Evolutionary conservation across 2,113 vertebrate species (phyloP).

Genomic region (Sebastes schlegelii): DNA sequence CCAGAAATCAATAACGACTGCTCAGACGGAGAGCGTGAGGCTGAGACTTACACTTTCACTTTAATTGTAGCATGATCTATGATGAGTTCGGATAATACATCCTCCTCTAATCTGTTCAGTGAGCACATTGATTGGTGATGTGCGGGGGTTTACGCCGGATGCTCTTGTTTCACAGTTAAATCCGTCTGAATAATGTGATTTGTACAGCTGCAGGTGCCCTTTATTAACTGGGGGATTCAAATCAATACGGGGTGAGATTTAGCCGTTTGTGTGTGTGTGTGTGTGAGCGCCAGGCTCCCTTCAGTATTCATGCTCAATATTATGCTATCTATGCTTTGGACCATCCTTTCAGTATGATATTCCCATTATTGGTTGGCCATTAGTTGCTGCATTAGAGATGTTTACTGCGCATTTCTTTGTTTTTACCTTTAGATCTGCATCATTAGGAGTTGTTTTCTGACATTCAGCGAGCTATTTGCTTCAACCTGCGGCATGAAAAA

Average conservation of each 20-base stretch:
- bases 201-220: constrained; percentile 27
- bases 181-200: constrained; percentile 38
- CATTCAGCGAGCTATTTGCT: background rate
- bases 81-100: background rate
- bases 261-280: too few relatives aligned
- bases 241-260: constrained; percentile 15
- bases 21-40: background rate
- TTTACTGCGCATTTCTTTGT: background rate
- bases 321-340: background rate
- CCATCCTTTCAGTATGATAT: background rate
- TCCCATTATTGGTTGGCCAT: background rate
- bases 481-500: rapidly evolving
- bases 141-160: constrained; percentile 13
- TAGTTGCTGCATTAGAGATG: constrained; percentile 24
- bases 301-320: background rate
- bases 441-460: constrained; percentile 23
- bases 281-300: background rate
- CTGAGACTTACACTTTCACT: constrained; percentile 40
- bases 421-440: constrained; percentile 18
- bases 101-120: constrained; percentile 38
- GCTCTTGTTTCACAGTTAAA: constrained; percentile 47
- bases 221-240: constrained; percentile 35
- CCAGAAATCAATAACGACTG: constrained; percentile 42
- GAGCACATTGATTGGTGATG: constrained; percentile 32
- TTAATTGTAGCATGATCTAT: constrained; percentile 22